Conservation (phyloP, 2,797 vertebrate species). For the Myiotriccus ornatus region DNA sequence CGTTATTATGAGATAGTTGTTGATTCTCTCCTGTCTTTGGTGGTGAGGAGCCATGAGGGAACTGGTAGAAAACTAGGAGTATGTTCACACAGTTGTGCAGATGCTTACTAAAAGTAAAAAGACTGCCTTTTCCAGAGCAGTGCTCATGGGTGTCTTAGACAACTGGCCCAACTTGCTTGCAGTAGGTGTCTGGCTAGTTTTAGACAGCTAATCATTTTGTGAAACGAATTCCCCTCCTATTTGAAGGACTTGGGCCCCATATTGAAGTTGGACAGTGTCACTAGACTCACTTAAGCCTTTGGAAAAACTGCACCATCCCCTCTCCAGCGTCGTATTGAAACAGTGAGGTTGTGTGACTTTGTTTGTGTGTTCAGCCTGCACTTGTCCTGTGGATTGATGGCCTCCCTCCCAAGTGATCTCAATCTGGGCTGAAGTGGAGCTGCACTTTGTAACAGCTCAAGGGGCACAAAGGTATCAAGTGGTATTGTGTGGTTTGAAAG, state of each 20-base stretch:
- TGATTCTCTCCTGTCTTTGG: background rate
- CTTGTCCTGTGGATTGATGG: conserved; percentile 56
- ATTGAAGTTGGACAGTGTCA: background rate
- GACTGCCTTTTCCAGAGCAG: background rate
- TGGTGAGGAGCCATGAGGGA: background rate
- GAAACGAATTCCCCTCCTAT: background rate
- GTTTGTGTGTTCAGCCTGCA: conserved; percentile 17
- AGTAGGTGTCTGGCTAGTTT: background rate
- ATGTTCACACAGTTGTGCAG: background rate
- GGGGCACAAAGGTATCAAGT: conserved; percentile 57
- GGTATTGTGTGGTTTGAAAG: conserved; percentile 35
- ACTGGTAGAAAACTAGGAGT: background rate
- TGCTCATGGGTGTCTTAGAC: background rate
- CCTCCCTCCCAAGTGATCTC: background rate
- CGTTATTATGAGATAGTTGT: background rate
- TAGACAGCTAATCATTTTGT: background rate
- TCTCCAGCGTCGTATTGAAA: rapidly evolving
- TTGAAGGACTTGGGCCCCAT: background rate
- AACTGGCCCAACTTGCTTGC: background rate
- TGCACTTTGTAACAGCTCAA: conserved; percentile 62
- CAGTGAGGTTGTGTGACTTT: background rate
- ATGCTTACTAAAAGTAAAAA: background rate
- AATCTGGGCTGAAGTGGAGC: conserved; percentile 58
- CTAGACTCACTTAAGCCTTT: background rate
- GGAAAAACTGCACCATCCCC: background rate